Evolutionary conservation across 1,140 invertebrate species (phyloP).

Genomic region (Cydia strobilella): DNA sequence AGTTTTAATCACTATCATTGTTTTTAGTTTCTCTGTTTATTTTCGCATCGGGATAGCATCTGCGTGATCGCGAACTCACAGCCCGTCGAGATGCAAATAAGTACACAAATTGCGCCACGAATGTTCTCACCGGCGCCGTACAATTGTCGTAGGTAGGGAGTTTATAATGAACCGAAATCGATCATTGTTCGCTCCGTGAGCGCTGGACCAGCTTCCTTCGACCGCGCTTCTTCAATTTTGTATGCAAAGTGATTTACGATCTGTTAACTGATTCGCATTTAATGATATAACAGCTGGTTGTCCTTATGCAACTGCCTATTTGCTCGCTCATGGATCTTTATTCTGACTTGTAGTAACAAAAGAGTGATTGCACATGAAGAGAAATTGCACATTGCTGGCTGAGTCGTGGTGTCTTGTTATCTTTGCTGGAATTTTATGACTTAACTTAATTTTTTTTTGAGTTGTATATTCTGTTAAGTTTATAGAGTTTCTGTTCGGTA

Average conservation of each 20-base stretch:
- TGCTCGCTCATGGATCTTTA: conserved; percentile 10
- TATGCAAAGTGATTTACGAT: conserved; percentile 54
- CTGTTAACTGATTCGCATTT: conserved; percentile 54
- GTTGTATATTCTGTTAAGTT: too few species aligned
- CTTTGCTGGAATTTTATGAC: conserved; percentile 3
- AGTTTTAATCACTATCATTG: conserved; percentile 29
- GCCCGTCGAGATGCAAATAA: conserved; percentile 64
- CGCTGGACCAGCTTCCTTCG: conserved; percentile 15
- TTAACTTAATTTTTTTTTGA: background rate
- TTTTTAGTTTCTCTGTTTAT: conserved; percentile 45
- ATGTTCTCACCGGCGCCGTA: conserved; percentile 57
- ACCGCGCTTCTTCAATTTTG: conserved; percentile 34
- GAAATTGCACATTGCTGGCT: conserved; percentile 4
- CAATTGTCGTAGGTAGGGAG: conserved; percentile 44
- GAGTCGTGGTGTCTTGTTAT: conserved; percentile 6
- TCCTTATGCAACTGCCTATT: conserved; percentile 22
- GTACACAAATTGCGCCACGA: conserved; percentile 64
- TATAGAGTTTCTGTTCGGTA: too few species aligned
- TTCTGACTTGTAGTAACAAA: background rate
- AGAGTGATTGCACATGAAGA: conserved; percentile 8
- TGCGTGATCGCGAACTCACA: conserved; percentile 59
- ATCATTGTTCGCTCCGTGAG: conserved; percentile 43
- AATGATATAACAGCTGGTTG: conserved; percentile 35
- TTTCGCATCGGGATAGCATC: conserved; percentile 45
- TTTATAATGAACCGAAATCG: conserved; percentile 63